Percentiles rank a stretch among this genome's conserved stretches.
phyloP scores from a whole-genome alignment of 2,888 invertebrate species.

The Scaptomyza cyrtandrae region DNA sequence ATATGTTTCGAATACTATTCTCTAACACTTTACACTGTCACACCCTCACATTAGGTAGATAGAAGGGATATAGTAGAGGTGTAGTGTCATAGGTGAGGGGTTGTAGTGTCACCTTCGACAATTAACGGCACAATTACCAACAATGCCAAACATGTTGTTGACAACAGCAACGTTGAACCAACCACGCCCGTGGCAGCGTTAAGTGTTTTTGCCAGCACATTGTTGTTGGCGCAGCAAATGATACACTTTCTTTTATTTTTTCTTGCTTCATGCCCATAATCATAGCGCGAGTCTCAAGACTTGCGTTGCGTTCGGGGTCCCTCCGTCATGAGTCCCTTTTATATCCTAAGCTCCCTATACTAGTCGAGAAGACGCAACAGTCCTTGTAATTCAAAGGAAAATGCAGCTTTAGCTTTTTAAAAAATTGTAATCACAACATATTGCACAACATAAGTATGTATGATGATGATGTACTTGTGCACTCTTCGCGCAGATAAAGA shows the following conservation, averaged over 20 bases:
- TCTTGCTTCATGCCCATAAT: slow-evolving; percentile 37
- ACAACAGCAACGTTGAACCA: slow-evolving; percentile 7
- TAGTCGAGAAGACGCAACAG: slow-evolving; percentile 28
- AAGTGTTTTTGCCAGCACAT: slow-evolving; percentile 67
- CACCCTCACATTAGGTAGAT: slow-evolving; percentile 23
- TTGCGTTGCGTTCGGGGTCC: neutral
- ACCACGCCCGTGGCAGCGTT: slow-evolving; percentile 49
- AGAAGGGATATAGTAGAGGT: slow-evolving; percentile 5
- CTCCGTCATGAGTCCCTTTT: neutral
- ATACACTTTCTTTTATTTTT: slow-evolving; percentile 49
- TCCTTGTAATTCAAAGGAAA: slow-evolving; percentile 78
- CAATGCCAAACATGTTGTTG: slow-evolving; percentile 52
- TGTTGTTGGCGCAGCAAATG: slow-evolving; percentile 61
- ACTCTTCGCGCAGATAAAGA: slow-evolving; percentile 49
- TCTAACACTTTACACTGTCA: slow-evolving; percentile 2
- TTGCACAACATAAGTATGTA: slow-evolving; percentile 52
- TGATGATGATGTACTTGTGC: slow-evolving; percentile 25
- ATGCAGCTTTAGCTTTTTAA: slow-evolving; percentile 81
- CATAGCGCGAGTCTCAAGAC: slow-evolving; percentile 32
- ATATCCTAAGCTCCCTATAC: neutral
- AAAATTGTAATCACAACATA: slow-evolving; percentile 80
- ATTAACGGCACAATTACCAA: slow-evolving; percentile 76
- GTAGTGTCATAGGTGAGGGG: slow-evolving; percentile 36
- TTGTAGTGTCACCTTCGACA: slow-evolving; percentile 67
- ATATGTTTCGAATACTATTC: slow-evolving; percentile 3